A percentile compares a stretch with the other conserved stretches of the same genome.
Evolutionary conservation across 2,797 vertebrate species (phyloP).

Genomic region (Oophaga sylvatica): DNA sequence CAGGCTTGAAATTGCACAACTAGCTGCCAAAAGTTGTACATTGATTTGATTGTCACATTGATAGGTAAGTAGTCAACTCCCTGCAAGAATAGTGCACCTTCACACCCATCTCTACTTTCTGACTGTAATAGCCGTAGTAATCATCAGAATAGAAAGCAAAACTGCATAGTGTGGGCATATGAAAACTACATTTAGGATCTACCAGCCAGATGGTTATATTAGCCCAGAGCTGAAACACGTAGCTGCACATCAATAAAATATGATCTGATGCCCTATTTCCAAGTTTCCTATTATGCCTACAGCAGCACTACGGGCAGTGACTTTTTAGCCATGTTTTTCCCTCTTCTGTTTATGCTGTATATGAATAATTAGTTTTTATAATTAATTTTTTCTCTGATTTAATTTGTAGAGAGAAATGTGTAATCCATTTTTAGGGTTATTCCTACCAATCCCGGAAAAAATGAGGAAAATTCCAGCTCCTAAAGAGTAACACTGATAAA

Average conservation of each 20-base stretch:
- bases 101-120: background rate
- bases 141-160: background rate
- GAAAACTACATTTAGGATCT: background rate
- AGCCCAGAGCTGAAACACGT: background rate
- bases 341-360: background rate
- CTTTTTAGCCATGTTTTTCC: background rate
- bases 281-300: background rate
- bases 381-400: background rate
- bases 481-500: no score
- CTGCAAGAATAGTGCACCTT: background rate
- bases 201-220: background rate
- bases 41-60: no score
- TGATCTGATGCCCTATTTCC: background rate
- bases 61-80: no score
- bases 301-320: background rate
- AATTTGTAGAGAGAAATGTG: background rate
- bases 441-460: no score
- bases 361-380: background rate
- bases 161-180: background rate
- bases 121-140: background rate
- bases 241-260: background rate
- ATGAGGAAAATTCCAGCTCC: no score
- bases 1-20: no score
- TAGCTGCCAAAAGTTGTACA: no score
- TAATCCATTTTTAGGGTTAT: no score